phyloP scores from a whole-genome alignment of 1,140 invertebrate genomes.

The Heliconius nattereri region DNA sequence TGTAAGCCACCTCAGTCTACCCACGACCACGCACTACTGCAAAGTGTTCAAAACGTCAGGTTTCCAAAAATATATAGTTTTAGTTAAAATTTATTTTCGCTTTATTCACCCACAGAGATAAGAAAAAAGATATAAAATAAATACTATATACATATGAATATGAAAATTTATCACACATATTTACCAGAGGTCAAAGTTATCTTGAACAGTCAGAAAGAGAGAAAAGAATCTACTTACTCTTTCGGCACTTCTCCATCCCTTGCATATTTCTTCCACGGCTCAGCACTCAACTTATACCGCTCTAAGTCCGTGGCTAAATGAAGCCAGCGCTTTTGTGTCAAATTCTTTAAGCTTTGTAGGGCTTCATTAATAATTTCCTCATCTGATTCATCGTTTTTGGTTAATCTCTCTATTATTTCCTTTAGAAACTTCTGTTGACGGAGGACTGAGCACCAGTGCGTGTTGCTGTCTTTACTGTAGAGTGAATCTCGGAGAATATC shows the following conservation, averaged over 20 bases:
- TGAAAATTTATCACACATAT: too few relatives aligned
- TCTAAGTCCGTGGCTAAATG: conserved; percentile 88
- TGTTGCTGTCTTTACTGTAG: conserved; percentile 86
- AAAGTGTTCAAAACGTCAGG: too few relatives aligned
- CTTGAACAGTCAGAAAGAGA: too few relatives aligned
- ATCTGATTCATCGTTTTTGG: conserved; percentile 78
- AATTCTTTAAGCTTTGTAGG: conserved; percentile 82
- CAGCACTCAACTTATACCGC: conserved; percentile 75
- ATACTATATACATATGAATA: too few relatives aligned
- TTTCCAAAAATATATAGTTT: too few relatives aligned
- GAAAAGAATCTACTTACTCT: conserved; percentile 40
- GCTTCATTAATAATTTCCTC: conserved; percentile 83
- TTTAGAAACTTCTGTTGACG: conserved; percentile 90
- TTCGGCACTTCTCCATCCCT: conserved; percentile 51
- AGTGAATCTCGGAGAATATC: conserved; percentile 64
- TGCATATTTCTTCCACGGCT: conserved; percentile 82
- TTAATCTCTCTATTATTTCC: conserved; percentile 83
- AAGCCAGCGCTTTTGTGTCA: conserved; percentile 84
- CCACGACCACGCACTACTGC: too few relatives aligned
- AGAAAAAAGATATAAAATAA: too few relatives aligned
- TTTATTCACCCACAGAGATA: too few relatives aligned
- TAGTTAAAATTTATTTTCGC: too few relatives aligned
- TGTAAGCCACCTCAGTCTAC: too few relatives aligned
- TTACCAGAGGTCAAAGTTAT: too few relatives aligned
- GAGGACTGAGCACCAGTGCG: conserved; percentile 85